Conservation (phyloP, 2,797 vertebrate species). For the Arnoldichthys spilopterus region DNA sequence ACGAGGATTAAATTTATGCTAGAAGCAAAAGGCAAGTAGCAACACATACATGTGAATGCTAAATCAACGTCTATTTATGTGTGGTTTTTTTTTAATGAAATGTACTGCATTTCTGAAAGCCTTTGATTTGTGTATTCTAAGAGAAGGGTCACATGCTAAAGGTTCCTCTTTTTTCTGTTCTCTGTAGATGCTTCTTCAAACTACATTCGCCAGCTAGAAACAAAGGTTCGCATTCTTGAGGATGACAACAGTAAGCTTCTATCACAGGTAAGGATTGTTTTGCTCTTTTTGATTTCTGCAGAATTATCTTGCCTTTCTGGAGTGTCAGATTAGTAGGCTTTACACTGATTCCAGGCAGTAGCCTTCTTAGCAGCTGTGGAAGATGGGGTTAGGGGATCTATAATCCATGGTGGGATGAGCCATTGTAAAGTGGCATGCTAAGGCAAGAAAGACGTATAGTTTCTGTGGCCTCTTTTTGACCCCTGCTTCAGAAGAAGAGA, state of each 20-base stretch:
- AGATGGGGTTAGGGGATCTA: slow-evolving; percentile 69
- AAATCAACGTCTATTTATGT: too few species aligned
- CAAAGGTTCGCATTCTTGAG: slow-evolving; percentile 91
- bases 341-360: background rate
- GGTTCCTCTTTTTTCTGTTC: slow-evolving; percentile 18
- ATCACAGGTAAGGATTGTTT: slow-evolving; percentile 82
- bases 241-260: slow-evolving; percentile 90
- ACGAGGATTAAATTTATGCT: too few species aligned
- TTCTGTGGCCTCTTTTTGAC: slow-evolving; percentile 28
- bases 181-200: slow-evolving; percentile 88
- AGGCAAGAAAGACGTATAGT: background rate
- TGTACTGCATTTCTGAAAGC: too few species aligned
- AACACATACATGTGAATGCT: too few species aligned
- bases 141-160: too few species aligned
- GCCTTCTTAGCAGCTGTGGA: background rate
- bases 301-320: too few species aligned
- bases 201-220: slow-evolving; percentile 94
- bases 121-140: too few species aligned
- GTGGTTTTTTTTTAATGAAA: too few species aligned
- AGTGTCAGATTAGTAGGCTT: background rate
- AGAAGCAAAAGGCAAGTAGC: too few species aligned
- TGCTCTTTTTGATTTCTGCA: background rate
- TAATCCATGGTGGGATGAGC: slow-evolving; percentile 67
- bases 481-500: slow-evolving; percentile 17
- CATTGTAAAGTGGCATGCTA: slow-evolving; percentile 1